phyloP scores from a whole-genome alignment of 2,797 vertebrate genomes.

The Micrastur ruficollis region DNA sequence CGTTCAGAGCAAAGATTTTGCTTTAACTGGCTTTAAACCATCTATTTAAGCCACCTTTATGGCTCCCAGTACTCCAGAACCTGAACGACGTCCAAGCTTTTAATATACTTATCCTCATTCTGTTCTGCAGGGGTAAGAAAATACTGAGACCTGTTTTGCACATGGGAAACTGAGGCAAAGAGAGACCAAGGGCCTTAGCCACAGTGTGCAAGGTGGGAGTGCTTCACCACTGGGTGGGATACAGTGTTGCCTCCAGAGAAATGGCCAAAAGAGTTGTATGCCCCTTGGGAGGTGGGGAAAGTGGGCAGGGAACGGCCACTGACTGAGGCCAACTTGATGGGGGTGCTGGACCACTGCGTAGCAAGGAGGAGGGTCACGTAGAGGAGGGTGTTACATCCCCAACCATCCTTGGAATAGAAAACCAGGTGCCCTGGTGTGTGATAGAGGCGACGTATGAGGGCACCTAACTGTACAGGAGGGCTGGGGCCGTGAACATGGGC shows the following conservation, averaged over 20 bases:
- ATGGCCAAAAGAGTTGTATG: background rate
- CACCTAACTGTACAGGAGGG: background rate
- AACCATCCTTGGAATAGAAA: background rate
- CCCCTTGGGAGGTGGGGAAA: background rate
- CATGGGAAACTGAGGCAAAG: background rate
- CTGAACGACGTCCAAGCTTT: background rate
- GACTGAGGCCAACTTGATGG: no score
- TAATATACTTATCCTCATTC: background rate
- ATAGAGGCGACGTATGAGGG: background rate
- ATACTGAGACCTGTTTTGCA: background rate
- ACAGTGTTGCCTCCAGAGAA: background rate
- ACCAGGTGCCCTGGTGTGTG: background rate
- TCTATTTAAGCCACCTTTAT: background rate
- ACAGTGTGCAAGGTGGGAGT: background rate
- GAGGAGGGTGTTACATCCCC: background rate
- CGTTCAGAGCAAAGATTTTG: background rate
- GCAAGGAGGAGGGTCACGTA: background rate
- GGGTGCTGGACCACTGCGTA: background rate
- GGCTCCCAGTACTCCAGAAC: background rate
- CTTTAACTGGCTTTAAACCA: slow-evolving; percentile 13
- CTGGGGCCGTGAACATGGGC: background rate
- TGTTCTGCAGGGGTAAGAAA: background rate
- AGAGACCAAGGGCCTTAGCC: background rate
- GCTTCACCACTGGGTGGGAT: background rate
- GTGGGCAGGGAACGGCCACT: background rate